Evolutionary conservation across 1,140 invertebrate genomes (phyloP).

Genomic region (Hydropsyche tenuis): DNA sequence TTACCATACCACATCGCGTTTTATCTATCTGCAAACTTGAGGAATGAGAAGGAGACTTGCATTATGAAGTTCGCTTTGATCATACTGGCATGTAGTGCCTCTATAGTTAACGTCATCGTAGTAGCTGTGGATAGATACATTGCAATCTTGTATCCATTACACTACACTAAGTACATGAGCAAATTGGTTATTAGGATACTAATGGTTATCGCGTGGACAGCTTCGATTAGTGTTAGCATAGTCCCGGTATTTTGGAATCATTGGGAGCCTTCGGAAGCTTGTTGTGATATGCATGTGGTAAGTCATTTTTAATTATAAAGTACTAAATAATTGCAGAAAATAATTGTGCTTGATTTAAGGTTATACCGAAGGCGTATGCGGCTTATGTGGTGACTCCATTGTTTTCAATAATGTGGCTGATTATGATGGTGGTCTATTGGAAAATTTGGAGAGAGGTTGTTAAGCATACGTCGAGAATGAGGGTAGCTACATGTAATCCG

Average conservation of each 20-base stretch:
- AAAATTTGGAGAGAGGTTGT: constrained; percentile 76
- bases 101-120: constrained; percentile 81
- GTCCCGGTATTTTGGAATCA: constrained; percentile 77
- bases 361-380: constrained; percentile 67
- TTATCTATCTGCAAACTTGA: constrained; percentile 67
- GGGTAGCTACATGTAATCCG: constrained; percentile 63
- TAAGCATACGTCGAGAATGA: constrained; percentile 69
- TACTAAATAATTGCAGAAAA: neutral
- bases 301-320: no score
- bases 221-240: constrained; percentile 67
- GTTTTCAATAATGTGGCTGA: constrained; percentile 72
- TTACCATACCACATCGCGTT: constrained; percentile 77
- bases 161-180: constrained; percentile 74
- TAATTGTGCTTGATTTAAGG: constrained; percentile 52
- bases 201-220: constrained; percentile 69
- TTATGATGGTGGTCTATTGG: constrained; percentile 75
- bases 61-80: constrained; percentile 74
- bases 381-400: constrained; percentile 72
- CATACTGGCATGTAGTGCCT: constrained; percentile 74
- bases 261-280: constrained; percentile 64
- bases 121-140: constrained; percentile 85
- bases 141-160: constrained; percentile 81
- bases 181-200: constrained; percentile 65
- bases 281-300: constrained; percentile 67
- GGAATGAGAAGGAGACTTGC: constrained; percentile 66